These are phyloP conservation scores for Pherbina coryleti DNA, from an alignment of 2,888 invertebrate species.

Conservation along the genomic window DNA sequence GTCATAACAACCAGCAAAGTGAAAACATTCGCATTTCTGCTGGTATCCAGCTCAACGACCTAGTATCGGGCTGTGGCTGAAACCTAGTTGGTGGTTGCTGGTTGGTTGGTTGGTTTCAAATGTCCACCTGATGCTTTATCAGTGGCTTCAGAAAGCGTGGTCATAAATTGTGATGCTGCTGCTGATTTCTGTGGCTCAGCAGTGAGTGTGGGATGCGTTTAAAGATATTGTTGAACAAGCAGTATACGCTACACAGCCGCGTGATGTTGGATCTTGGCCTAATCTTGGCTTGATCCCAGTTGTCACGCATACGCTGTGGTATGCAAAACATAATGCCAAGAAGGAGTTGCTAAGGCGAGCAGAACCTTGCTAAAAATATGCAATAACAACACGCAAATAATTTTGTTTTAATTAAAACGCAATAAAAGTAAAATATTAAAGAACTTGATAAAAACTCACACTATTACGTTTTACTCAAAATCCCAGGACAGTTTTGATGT, in stretches of 20 bases:
- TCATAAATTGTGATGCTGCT: conserved; percentile 32
- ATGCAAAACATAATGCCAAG: conserved; percentile 7
- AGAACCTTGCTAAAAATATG: conserved; percentile 7
- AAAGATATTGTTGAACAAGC: conserved; percentile 7
- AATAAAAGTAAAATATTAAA: not conserved
- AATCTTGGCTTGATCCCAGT: not conserved
- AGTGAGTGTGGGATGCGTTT: conserved; percentile 33
- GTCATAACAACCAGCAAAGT: too few species aligned
- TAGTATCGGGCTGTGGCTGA: not conserved
- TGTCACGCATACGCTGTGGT: conserved; percentile 19
- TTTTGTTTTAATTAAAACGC: conserved; percentile 21
- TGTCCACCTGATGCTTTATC: conserved; percentile 27
- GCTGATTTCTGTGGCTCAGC: not conserved
- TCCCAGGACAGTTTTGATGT: too few species aligned
- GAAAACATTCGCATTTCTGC: too few species aligned
- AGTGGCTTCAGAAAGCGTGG: conserved; percentile 2
- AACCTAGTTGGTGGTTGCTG: not conserved
- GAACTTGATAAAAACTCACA: not conserved
- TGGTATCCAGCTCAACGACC: not conserved
- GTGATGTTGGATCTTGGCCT: not conserved
- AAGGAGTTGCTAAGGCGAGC: not conserved
- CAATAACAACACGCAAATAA: conserved; percentile 18
- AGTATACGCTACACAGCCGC: not conserved
- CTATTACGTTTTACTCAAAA: conserved; percentile 1
- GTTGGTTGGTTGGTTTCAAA: not conserved